These are phyloP conservation scores for Syngnathoides biaculeatus DNA, from an alignment of 2,113 vertebrate species.

Conservation along the genomic window DNA sequence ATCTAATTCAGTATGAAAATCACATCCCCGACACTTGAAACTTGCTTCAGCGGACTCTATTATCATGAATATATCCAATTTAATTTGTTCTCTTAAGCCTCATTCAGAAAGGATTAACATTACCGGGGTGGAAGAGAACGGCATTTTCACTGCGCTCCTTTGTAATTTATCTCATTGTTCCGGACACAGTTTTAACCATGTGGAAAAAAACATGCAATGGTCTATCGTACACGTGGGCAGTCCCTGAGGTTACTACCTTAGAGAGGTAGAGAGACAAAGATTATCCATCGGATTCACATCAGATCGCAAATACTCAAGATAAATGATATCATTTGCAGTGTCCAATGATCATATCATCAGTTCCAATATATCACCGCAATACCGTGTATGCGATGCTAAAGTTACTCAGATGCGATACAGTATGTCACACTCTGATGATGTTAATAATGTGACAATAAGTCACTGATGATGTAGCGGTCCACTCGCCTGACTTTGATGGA, in stretches of 20 bases:
- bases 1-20: slow-evolving; percentile 4
- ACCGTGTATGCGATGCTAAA: too few relatives aligned
- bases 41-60: background rate
- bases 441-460: too few relatives aligned
- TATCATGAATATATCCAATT: slow-evolving; percentile 10
- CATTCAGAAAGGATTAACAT: slow-evolving; percentile 5
- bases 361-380: background rate
- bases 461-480: too few relatives aligned
- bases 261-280: background rate
- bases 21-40: slow-evolving; percentile 9
- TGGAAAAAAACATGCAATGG: slow-evolving; percentile 1
- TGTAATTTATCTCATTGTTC: slow-evolving; percentile 7
- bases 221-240: slow-evolving; percentile 7
- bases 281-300: background rate
- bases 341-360: background rate
- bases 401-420: too few relatives aligned
- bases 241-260: background rate
- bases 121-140: background rate
- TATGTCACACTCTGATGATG: too few relatives aligned
- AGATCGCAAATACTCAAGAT: background rate
- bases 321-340: background rate
- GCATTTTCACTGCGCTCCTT: slow-evolving; percentile 1
- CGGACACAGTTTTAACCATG: slow-evolving; percentile 10
- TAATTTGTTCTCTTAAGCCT: slow-evolving; percentile 5
- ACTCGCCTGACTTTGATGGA: too few relatives aligned